Conservation (phyloP, 37 sponge, comb jelly and placozoan genomes). For the Beroe ovata region DNA sequence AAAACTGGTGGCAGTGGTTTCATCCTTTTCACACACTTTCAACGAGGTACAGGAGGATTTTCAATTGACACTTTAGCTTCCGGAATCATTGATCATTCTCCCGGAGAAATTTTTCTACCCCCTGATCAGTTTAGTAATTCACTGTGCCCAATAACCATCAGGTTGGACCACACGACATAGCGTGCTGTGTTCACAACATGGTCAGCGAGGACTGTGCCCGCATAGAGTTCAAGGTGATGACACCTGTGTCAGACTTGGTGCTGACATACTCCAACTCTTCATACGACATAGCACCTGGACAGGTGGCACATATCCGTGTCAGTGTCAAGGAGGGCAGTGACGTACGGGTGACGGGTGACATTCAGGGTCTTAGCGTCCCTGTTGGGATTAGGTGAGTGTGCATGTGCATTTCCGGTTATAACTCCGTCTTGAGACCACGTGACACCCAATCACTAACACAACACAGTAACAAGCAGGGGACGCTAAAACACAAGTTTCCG, state of each 20-base stretch:
- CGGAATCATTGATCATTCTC: too few species aligned
- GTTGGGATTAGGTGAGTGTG: background rate
- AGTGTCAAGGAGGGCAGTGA: constrained; percentile 39
- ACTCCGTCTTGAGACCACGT: too few species aligned
- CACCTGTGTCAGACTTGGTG: background rate
- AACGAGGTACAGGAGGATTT: too few species aligned
- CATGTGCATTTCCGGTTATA: too few species aligned
- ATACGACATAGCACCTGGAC: constrained; percentile 47
- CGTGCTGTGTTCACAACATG: background rate
- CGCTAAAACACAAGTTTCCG: constrained; percentile 2
- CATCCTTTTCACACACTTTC: background rate
- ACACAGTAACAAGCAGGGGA: constrained; percentile 49
- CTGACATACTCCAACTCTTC: constrained; percentile 39
- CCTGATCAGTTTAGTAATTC: too few species aligned
- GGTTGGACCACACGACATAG: background rate
- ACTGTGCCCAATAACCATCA: too few species aligned
- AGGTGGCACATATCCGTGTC: constrained; percentile 8
- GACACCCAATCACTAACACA: background rate
- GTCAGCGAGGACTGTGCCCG: background rate
- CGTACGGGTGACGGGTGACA: background rate
- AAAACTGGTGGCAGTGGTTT: background rate
- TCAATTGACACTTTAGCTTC: too few species aligned
- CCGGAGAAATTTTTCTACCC: too few species aligned
- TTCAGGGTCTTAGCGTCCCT: background rate
- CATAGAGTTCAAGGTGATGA: background rate